Base-by-base conservation (phyloP, 1,140 invertebrate genomes). In the Ephestia elutella region DNA sequence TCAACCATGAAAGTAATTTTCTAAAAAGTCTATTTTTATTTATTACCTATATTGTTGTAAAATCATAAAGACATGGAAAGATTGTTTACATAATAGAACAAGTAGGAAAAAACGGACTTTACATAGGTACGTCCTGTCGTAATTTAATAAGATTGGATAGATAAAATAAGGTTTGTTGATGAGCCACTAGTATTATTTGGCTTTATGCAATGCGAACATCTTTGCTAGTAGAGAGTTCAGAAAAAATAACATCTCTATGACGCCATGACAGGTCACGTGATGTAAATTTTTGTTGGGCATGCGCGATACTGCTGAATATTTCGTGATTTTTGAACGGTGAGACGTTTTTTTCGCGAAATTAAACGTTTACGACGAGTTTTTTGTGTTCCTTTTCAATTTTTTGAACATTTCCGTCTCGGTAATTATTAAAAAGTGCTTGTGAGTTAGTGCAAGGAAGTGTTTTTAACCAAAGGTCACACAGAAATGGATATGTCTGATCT, bases 181-280 rank as follows among this genome's bases (percentile, higher is more conserved):
- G n/a, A n/a, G n/a, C n/a, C n/a, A n/a, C n/a, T n/a, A n/a, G n/a
- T n/a, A n/a, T n/a, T n/a, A n/a, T n/a, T n/a, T n/a, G n/a, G 38
- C 38, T 44, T 5, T 44, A 3, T 44, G 38, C 15, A 44, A 11
- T 38, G 8, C 25, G 2, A 15, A 15, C n/a, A 15, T 21, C 17
- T 44, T 61, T 57, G 54, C 32, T 55, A 11, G 48, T 53, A 54
- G 62, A 60, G 38, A 57, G 62, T 62, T 49, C 10, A 55, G 54
- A 65, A 62, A 74, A 77, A 75, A 71, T 64, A 20, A 60, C 48
- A 55, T 38, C 53, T 54, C 50, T 57, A 59, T 69, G 83, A 87
- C 85, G 85, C 85, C 85, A 86, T 87, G 85, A 87, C 83, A 86
- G 85, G 75, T 87, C 85, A 87, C 85, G 85, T 87, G 85, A 87